Percentiles rank a stretch among this genome's conserved stretches.
These are phyloP conservation scores for Arnoldichthys spilopterus DNA, from an alignment of 2,797 vertebrate genomes.

Conservation along the genomic window DNA sequence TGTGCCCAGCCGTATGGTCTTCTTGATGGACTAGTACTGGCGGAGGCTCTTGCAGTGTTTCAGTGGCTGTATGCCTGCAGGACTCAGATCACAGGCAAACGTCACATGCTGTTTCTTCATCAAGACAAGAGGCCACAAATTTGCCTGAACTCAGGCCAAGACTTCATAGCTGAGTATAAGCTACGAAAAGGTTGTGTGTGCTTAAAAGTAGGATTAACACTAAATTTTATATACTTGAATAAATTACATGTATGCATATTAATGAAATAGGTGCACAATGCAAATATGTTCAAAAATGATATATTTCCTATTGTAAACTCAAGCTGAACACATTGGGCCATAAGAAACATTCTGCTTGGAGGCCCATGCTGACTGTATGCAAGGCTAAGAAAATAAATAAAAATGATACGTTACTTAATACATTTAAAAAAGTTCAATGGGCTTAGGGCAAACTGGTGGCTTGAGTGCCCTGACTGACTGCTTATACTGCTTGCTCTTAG, in stretches of 20 bases:
- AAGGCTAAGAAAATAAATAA: too few relatives aligned
- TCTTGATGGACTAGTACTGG: constrained; percentile 8
- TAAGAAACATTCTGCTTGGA: too few relatives aligned
- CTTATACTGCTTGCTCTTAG: neutral
- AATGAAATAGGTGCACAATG: neutral
- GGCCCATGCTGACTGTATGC: too few relatives aligned
- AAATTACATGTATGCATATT: too few relatives aligned
- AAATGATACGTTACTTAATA: neutral
- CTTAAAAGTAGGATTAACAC: neutral
- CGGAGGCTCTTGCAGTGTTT: constrained; percentile 37
- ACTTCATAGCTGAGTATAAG: constrained; percentile 4
- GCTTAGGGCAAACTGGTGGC: neutral
- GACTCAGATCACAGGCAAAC: constrained; percentile 46
- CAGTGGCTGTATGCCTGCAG: constrained; percentile 46
- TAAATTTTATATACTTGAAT: neutral
- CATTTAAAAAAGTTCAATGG: neutral
- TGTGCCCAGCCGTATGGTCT: constrained; percentile 16
- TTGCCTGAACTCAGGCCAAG: constrained; percentile 34
- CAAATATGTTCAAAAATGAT: neutral
- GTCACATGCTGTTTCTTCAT: constrained; percentile 58
- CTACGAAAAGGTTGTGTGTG: constrained; percentile 8
- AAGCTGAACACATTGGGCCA: too few relatives aligned
- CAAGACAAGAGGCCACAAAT: constrained; percentile 36
- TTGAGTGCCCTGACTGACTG: neutral
- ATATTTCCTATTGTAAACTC: too few relatives aligned